Conservation (phyloP, 2,888 invertebrate genomes). For the Mesoligia furuncula region DNA sequence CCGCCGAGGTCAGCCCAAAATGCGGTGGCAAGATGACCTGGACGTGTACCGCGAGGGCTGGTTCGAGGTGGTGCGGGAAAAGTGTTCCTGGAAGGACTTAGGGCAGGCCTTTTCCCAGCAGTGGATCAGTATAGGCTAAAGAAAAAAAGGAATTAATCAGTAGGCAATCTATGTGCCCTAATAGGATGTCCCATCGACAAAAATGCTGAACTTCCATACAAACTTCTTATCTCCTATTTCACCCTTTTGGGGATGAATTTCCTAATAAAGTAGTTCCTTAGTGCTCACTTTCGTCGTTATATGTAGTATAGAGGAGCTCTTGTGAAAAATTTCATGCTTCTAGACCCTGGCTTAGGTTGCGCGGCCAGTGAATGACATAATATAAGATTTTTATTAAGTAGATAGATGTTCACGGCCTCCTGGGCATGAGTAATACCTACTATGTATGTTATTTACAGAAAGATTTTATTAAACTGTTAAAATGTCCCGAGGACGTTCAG, state of each 20-base stretch:
- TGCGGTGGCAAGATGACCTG: too few species aligned
- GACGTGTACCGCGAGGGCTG: too few species aligned
- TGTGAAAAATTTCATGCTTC: not conserved
- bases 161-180: not conserved
- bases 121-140: too few species aligned
- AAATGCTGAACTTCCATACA: not conserved
- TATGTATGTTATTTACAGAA: not conserved
- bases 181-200: not conserved
- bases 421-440: not conserved
- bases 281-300: not conserved
- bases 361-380: not conserved
- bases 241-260: not conserved
- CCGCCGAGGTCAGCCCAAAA: too few species aligned
- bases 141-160: not conserved
- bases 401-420: not conserved
- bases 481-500: not conserved
- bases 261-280: not conserved
- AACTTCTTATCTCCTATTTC: not conserved
- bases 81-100: too few species aligned
- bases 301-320: not conserved
- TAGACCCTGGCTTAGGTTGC: not conserved
- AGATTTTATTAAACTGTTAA: not conserved
- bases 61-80: too few species aligned
- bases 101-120: too few species aligned
- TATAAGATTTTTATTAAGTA: not conserved